Base-by-base conservation (phyloP, 2,797 vertebrate species). In the Acanthiza pusilla region DNA sequence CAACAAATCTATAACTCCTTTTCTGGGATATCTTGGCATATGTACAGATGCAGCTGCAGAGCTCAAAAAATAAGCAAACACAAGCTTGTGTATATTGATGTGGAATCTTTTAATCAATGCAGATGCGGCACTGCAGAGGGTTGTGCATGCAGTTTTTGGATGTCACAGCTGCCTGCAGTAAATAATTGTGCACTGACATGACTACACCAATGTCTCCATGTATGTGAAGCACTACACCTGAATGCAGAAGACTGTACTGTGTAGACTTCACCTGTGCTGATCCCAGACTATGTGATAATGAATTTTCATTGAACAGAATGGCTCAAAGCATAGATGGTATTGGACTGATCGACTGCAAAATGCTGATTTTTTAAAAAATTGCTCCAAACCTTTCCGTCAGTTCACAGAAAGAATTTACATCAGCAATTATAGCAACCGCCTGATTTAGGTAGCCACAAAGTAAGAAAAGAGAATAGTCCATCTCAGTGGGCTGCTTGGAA, bases 111-210 rank as follows among this genome's bases (percentile, higher is more conserved):
- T 73, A 65, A 75, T 58, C 91, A 72, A n/a, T 72, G 70, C 45
- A 91, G 77, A 83, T 75, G 72, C 34, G n/a, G 26, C 58, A 53
- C 48, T 83, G 43, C 73, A 89, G 66, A 66, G 66, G 43, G 72
- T 16, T 86, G 50, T 70, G 11, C 58, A 53, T 43, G 51, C 51
- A 87, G 36, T 11, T 79, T 86, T 88, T 63, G 36, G 72, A 57
- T 94, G 80, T 82, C 77, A 93, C 67, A 87, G 74, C 79, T 92
- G 81, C 51, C 58, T 85, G 87, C 87, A 78, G 58, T 83, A 84
- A 93, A 88, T n/a, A 92, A 85, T 26, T 55, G 58, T 83, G 43
- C 66, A 48, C 1, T 72, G 66, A 65, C 88, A 84, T 81, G 85
- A 57, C 68, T 45, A 30, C 21, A 36, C 34, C 58, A 26, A 21